phyloP scores from a whole-genome alignment of 2,797 vertebrate species.

The Chaunax sp. region DNA sequence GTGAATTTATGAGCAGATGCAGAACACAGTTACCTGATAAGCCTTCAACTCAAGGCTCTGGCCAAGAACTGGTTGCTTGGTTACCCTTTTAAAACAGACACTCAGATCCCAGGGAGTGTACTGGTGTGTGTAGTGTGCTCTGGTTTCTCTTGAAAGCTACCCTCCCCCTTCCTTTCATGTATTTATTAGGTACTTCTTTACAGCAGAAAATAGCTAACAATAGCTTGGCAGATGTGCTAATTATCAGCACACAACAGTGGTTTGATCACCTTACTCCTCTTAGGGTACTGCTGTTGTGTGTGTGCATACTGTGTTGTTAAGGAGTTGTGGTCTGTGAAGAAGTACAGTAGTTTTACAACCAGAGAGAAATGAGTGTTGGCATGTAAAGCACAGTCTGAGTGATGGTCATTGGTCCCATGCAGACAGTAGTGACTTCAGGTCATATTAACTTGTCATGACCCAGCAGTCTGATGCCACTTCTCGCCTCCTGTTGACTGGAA shows the following conservation, averaged over 20 bases:
- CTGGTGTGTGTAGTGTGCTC: constrained; percentile 22
- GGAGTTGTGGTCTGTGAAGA: not conserved
- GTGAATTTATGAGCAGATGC: constrained; percentile 48
- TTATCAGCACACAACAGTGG: too few species aligned
- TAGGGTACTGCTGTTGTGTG: not conserved
- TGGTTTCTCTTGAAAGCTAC: constrained; percentile 49
- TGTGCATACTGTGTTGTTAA: constrained; percentile 17
- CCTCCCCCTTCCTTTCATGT: constrained; percentile 45
- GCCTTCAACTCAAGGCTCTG: constrained; percentile 60
- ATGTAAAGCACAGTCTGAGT: constrained; percentile 21
- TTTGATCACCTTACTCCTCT: not conserved
- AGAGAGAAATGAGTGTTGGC: constrained; percentile 16
- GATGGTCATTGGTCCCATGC: constrained; percentile 41
- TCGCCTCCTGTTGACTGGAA: constrained; percentile 59
- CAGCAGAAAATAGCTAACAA: constrained; percentile 4
- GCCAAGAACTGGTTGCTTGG: constrained; percentile 79
- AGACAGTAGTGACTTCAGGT: constrained; percentile 55
- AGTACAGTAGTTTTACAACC: too few species aligned
- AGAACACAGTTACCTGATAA: constrained; percentile 79
- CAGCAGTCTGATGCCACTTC: constrained; percentile 41
- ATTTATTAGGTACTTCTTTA: constrained; percentile 23
- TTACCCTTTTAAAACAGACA: constrained; percentile 80
- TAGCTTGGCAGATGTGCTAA: too few species aligned
- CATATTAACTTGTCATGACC: constrained; percentile 56
- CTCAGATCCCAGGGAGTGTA: constrained; percentile 43